Evolutionary conservation across 1,140 invertebrate species (phyloP), one percentile per base, ranked within the genome.

Genomic region (Diabrotica undecimpunctata): DNA sequence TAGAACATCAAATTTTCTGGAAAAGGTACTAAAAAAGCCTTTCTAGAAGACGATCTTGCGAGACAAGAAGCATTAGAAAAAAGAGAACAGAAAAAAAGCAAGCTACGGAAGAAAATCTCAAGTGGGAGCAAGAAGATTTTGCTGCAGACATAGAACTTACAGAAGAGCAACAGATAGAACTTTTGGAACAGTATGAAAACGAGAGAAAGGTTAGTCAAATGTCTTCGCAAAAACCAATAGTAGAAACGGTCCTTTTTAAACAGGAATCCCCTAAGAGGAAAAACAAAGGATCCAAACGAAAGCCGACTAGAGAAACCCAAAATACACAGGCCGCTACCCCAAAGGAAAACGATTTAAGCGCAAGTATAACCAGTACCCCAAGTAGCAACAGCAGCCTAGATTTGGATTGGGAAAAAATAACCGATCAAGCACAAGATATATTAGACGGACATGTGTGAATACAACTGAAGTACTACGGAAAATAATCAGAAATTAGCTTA

Each of bases 11-110:
- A 0, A 72, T 82, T 50, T 86, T 86, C 71, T 86, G 84, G 84
- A 83, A 85, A 74, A 79, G 84, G 82, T 84, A 85, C 85, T 77
- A 83, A 83, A 65, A 84, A 84, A 73, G 85, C 85, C 0, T 64
- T 86, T 10, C 72, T 86, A 5, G 84, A 86, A 73, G 85, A 86
- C 73, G 78, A 84, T 0, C 70, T 85, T 57, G 83, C 83, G 7
- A 81, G 82, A 4, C 66, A 75, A 59, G 78, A 79, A 70, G 70
- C 72, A n/a, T 53, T 74, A 58, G 74, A 74, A 37, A 78, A 74
- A 64, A 65, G 75, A 37, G 77, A 79, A 60, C 66, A 71, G 10
- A 73, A 75, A 57, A 78, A 65, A 75, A 74, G 65, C 54, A 75
- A 67, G 66, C 69, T 7, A 69, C 67, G 10, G 70, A 54, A 57